Evolutionary conservation across 2,797 vertebrate species (phyloP).

Genomic region (Amniataba percoides): DNA sequence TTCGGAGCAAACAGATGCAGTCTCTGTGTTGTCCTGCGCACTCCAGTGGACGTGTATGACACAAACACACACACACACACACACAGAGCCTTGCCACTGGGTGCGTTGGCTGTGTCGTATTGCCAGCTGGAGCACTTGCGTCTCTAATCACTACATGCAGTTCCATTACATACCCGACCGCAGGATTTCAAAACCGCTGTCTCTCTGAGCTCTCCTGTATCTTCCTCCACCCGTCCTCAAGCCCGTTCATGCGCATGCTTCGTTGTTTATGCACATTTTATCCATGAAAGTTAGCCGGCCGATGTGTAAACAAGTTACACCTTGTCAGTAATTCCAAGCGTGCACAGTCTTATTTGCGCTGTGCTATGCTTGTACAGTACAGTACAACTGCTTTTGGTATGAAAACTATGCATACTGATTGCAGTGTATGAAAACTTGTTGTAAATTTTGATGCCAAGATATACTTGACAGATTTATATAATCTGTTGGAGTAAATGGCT

Average conservation of each 20-base stretch:
- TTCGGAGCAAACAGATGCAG: conserved; percentile 57
- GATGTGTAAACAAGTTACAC: neutral
- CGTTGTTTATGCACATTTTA: conserved; percentile 23
- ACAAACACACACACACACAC: conserved; percentile 5
- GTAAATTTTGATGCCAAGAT: conserved; percentile 21
- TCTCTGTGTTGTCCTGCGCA: conserved; percentile 34
- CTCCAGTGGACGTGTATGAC: conserved; percentile 24
- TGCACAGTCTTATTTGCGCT: conserved; percentile 13
- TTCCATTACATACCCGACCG: conserved; percentile 62
- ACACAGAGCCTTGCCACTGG: conserved; percentile 37
- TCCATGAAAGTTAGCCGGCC: conserved; percentile 4
- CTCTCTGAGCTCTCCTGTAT: conserved; percentile 45
- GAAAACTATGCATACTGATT: conserved; percentile 27
- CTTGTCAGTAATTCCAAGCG: neutral
- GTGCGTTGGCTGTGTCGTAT: conserved; percentile 29
- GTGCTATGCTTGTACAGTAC: neutral
- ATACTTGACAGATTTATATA: conserved; percentile 25
- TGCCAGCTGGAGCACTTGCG: conserved; percentile 65
- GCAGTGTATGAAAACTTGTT: neutral
- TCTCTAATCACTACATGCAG: conserved; percentile 71
- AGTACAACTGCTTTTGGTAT: conserved; percentile 3
- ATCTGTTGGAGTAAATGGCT: conserved; percentile 1
- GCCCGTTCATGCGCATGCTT: conserved; percentile 21
- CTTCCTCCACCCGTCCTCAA: conserved; percentile 16
- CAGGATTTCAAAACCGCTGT: conserved; percentile 63